These are phyloP conservation scores for Epinephelus moara DNA, from an alignment of 2,113 vertebrate species.

Conservation along the genomic window DNA sequence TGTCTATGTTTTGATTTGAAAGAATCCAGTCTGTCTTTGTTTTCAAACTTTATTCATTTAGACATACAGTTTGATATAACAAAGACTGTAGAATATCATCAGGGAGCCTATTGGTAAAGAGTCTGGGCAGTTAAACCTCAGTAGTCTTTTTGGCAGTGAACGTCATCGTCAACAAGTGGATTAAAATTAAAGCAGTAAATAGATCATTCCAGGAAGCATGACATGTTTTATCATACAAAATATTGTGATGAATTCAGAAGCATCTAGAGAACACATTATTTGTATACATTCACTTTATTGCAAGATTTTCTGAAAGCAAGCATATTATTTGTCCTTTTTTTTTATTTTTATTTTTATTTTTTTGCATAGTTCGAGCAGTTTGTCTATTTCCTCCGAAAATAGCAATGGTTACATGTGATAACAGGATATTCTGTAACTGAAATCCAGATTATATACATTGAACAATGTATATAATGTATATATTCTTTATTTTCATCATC, in stretches of 20 bases:
- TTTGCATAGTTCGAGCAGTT: slow-evolving; percentile 87
- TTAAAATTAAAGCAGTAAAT: slow-evolving; percentile 48
- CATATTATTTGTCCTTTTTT: slow-evolving; percentile 64
- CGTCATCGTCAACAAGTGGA: slow-evolving; percentile 38
- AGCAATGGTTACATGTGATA: slow-evolving; percentile 71
- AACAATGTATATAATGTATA: slow-evolving; percentile 63
- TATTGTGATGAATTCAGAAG: slow-evolving; percentile 57
- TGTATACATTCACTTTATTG: slow-evolving; percentile 87
- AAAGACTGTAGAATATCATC: slow-evolving; percentile 43
- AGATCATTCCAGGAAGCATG: slow-evolving; percentile 56
- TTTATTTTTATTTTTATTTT: slow-evolving; percentile 33
- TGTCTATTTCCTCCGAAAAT: slow-evolving; percentile 60
- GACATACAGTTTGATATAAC: slow-evolving; percentile 61
- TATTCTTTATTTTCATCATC: slow-evolving; percentile 49
- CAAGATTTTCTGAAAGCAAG: slow-evolving; percentile 82
- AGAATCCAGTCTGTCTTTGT: slow-evolving; percentile 15
- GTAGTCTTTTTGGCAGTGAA: slow-evolving; percentile 73
- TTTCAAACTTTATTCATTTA: slow-evolving; percentile 62
- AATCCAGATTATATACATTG: slow-evolving; percentile 77
- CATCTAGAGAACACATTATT: slow-evolving; percentile 67
- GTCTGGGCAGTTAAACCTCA: slow-evolving; percentile 38
- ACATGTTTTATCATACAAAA: slow-evolving; percentile 58
- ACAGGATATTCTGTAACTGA: slow-evolving; percentile 65
- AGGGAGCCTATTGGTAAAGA: slow-evolving; percentile 27
- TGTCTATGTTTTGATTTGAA: not conserved